Percentiles rank a stretch among this genome's conserved stretches.
These are phyloP conservation scores for Pomatorhinus ruficollis DNA, from an alignment of 2,113 vertebrate genomes.

Conservation along the genomic window DNA sequence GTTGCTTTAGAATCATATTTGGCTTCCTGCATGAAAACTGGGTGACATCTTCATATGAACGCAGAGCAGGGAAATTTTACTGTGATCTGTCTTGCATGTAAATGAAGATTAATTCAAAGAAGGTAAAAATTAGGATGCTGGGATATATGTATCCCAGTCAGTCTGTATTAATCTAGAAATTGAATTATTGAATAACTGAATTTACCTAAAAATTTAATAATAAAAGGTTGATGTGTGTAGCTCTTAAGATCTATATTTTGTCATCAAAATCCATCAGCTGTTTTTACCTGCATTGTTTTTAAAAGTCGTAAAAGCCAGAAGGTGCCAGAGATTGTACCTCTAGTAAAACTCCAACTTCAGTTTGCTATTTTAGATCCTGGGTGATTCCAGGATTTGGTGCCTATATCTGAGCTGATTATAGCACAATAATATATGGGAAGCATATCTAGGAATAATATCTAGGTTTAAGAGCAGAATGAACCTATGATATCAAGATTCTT, in stretches of 20 bases:
- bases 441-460: neutral
- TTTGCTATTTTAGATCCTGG: neutral
- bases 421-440: neutral
- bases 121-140: neutral
- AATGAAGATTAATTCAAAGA: neutral
- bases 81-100: neutral
- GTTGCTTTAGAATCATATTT: neutral
- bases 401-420: neutral
- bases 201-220: neutral
- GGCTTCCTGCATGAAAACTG: neutral
- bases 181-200: neutral
- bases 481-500: conserved; percentile 1
- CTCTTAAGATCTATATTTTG: neutral
- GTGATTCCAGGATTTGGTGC: neutral
- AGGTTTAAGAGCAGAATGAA: conserved; percentile 6
- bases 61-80: neutral
- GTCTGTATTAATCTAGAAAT: neutral
- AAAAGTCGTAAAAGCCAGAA: neutral
- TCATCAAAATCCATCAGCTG: neutral
- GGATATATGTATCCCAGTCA: neutral
- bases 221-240: neutral
- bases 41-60: neutral
- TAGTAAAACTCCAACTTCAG: neutral
- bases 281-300: neutral
- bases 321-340: neutral